A percentile compares a stretch with the other conserved stretches of the same genome.
Conservation (phyloP, 2,797 vertebrate species). For the Meda fulgida region DNA sequence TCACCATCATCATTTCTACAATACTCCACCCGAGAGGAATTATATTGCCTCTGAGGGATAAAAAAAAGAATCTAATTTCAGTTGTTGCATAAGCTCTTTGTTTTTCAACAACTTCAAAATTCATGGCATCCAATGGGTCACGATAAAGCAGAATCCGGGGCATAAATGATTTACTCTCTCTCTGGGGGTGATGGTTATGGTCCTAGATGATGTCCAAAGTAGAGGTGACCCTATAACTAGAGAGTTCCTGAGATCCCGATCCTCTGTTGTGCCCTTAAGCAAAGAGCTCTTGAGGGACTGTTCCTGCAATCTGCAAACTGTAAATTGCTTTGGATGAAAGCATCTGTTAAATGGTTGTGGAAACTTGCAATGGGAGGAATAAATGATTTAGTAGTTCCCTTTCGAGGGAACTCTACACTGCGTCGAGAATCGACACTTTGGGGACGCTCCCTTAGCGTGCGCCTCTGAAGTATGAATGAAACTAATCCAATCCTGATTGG, state of each 20-base stretch:
- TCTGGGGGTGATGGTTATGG: neutral
- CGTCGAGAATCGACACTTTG: no score
- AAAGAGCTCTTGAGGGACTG: conserved; percentile 11
- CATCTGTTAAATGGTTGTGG: conserved; percentile 35
- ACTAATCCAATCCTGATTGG: no score
- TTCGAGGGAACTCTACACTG: no score
- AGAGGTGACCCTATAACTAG: conserved; percentile 35
- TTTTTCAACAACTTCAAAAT: conserved; percentile 44
- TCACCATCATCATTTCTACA: conserved; percentile 55
- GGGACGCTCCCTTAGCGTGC: no score
- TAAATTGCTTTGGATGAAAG: conserved; percentile 24
- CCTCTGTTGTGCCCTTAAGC: conserved; percentile 21
- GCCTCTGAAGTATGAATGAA: no score
- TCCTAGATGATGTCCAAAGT: conserved; percentile 2
- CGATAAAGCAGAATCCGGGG: conserved; percentile 1
- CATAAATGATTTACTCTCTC: conserved; percentile 31
- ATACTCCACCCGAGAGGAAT: conserved; percentile 51
- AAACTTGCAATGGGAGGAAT: conserved; percentile 1
- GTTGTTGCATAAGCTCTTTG: conserved; percentile 55
- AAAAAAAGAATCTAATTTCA: conserved; percentile 47
- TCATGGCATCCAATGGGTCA: conserved; percentile 31
- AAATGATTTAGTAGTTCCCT: conserved; percentile 25
- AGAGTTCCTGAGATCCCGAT: conserved; percentile 4
- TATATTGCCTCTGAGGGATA: conserved; percentile 52
- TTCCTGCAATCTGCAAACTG: conserved; percentile 34